Percentiles rank a stretch among this genome's conserved stretches.
Evolutionary conservation across 2,888 invertebrate species (phyloP).

Genomic region (Hirtodrosophila trivittata): DNA sequence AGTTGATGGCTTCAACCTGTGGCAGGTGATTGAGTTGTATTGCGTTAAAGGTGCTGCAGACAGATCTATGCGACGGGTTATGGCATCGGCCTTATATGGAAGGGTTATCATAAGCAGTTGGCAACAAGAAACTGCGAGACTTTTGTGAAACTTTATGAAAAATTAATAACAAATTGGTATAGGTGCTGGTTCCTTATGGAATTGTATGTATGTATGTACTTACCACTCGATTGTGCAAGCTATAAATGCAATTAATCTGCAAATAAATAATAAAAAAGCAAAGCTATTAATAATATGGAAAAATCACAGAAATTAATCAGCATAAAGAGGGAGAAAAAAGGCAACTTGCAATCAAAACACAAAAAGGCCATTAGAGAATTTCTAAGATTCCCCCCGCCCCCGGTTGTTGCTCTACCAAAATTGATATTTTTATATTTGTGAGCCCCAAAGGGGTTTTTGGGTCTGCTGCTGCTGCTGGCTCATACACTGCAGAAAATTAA

Average conservation of each 20-base stretch:
- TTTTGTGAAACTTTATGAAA: slow-evolving; percentile 22
- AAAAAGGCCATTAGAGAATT: slow-evolving; percentile 41
- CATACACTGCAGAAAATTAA: slow-evolving; percentile 13
- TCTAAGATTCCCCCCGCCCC: background rate
- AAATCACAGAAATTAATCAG: slow-evolving; percentile 8
- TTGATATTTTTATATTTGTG: slow-evolving; percentile 10
- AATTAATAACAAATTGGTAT: too few species aligned
- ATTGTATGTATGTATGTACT: slow-evolving; percentile 22
- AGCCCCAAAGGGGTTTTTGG: slow-evolving; percentile 4
- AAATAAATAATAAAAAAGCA: slow-evolving; percentile 28
- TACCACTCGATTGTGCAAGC: slow-evolving; percentile 46
- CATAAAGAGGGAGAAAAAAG: background rate
- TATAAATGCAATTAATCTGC: slow-evolving; percentile 56
- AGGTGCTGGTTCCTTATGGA: too few species aligned
- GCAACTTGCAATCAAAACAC: slow-evolving; percentile 41
- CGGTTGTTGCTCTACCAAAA: slow-evolving; percentile 3
- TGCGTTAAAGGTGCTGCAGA: slow-evolving; percentile 22
- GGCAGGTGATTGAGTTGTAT: slow-evolving; percentile 41
- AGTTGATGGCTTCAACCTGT: slow-evolving; percentile 30
- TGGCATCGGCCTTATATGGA: slow-evolving; percentile 19
- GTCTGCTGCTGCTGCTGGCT: background rate
- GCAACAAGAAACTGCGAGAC: too few species aligned
- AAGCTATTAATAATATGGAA: slow-evolving; percentile 28
- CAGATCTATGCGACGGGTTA: background rate
- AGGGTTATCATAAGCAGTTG: background rate